phyloP scores from a whole-genome alignment of 1,140 invertebrate genomes.

The Leptoteleia sp. region DNA sequence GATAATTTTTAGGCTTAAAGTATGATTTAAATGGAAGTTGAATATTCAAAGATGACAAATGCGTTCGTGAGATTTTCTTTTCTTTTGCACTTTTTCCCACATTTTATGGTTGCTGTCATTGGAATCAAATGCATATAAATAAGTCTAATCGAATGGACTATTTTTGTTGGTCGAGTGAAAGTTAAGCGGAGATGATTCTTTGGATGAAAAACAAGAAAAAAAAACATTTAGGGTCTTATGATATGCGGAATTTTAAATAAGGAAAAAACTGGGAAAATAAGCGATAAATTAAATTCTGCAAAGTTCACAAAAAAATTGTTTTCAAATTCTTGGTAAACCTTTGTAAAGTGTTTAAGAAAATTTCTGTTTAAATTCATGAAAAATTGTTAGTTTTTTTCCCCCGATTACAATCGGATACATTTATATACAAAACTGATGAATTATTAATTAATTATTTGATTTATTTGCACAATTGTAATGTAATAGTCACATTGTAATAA shows the following conservation, averaged over 20 bases:
- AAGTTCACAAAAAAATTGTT: slow-evolving; percentile 15
- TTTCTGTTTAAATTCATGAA: no score
- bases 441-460: no score
- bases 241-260: slow-evolving; percentile 28
- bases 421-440: no score
- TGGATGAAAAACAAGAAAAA: neutral
- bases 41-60: no score
- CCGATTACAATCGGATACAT: no score
- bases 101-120: neutral
- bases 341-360: slow-evolving; percentile 1
- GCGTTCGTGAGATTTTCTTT: no score
- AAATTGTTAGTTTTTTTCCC: no score
- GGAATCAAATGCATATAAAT: slow-evolving; percentile 4
- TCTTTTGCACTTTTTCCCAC: neutral
- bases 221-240: slow-evolving; percentile 8
- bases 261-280: slow-evolving; percentile 20
- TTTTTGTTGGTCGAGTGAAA: neutral
- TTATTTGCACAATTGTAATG: no score
- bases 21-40: no score
- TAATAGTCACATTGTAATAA: no score
- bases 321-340: slow-evolving; percentile 10
- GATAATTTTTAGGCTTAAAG: no score
- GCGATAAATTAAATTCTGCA: slow-evolving; percentile 13
- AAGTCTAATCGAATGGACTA: neutral
- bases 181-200: neutral